phyloP scores from a whole-genome alignment of 2,113 vertebrate genomes.

The Pterocles gutturalis region DNA sequence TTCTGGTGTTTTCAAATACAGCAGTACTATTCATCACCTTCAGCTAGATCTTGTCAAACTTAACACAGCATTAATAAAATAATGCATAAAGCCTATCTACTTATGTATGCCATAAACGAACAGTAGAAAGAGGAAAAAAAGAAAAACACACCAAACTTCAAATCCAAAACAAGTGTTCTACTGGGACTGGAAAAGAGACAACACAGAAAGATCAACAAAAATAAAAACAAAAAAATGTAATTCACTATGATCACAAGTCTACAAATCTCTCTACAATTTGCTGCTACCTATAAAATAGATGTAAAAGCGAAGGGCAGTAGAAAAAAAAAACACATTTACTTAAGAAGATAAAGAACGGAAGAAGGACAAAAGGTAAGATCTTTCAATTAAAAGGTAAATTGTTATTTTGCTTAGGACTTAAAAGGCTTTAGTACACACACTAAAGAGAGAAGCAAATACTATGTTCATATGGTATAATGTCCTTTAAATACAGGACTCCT shows the following conservation, averaged over 20 bases:
- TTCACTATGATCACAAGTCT: not conserved
- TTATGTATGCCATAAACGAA: not conserved
- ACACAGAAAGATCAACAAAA: not conserved
- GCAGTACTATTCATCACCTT: not conserved
- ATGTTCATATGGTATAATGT: not conserved
- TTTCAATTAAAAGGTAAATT: not conserved
- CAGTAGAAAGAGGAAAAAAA: rapidly evolving
- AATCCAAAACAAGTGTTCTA: not conserved
- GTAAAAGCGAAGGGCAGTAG: not conserved
- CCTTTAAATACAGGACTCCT: not conserved
- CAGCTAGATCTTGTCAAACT: not conserved
- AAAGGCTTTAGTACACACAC: not conserved
- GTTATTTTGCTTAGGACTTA: not conserved
- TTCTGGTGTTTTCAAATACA: not conserved
- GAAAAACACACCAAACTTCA: not conserved
- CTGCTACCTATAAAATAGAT: not conserved
- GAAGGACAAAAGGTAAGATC: not conserved
- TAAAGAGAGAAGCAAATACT: not conserved
- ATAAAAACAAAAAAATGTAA: not conserved
- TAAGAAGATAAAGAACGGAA: not conserved
- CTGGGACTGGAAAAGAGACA: not conserved
- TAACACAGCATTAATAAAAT: not conserved
- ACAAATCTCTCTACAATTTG: not conserved
- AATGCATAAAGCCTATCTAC: not conserved
- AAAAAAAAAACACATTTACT: not conserved